Evolutionary conservation across 2,797 vertebrate species (phyloP), one percentile per base, ranked within the genome.

Genomic region (Pseudomugil gertrudae): DNA sequence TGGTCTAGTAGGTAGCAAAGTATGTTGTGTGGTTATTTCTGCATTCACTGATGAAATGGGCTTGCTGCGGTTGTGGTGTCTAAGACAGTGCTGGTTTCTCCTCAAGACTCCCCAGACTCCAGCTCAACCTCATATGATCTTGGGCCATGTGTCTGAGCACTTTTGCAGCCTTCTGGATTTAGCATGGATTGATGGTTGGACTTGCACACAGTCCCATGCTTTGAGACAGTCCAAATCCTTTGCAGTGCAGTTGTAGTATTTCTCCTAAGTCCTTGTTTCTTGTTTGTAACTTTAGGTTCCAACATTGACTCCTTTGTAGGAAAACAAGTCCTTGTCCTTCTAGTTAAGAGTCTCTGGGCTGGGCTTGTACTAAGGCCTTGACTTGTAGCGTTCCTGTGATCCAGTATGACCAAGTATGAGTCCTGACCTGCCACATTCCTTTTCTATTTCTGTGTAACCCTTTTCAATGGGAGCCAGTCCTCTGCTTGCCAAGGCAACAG

Each of bases 401-500:
- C 53, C 6, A 52, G 24, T 19, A 29, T 29, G 9, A 17, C 51
- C 15, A 53, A 9, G 76, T 53, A 52, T 29, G 29, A n/a, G 9
- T 50, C 59, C 1, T 62, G n/a, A 11, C 45, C 24, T 1, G 35
- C 50, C n/a, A 52, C 19, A 58, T 24, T 35, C 21, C 11, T 63
- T 63, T 57, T 57, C 60, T 10, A 57, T 43, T 26, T 70, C 21
- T 10, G 45, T 26, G 45, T 29, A 57, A 19, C 5, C 9, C 4
- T 8, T 7, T 40, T 53, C 45, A 9, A 0, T 51, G 9, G 35
- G 0, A 24, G 53, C 52, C 9, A 63, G 26, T 27, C 15, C 24
- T 33, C 5, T 63, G 21, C 26, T 70, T 11, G 26, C 38, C 45
- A 79, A 83, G 21, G 75, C 53, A 0, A 72, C 56, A 9, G 76